These are phyloP conservation scores for Penaeus monodon DNA, from an alignment of 2,888 invertebrate species.

Conservation along the genomic window DNA sequence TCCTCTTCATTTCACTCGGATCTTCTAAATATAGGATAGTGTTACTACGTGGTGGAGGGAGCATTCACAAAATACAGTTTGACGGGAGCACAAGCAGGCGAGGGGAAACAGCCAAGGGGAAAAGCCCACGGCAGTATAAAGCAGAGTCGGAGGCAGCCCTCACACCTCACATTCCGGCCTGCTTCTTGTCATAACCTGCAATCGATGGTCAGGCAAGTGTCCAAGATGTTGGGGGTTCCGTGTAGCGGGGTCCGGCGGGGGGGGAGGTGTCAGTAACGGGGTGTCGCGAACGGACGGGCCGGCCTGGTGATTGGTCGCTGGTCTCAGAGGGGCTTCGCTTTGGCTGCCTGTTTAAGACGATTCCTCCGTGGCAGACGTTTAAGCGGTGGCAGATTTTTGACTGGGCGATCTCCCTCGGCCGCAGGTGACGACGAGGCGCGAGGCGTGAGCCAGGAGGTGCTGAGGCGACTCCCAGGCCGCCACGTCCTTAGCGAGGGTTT, in stretches of 20 bases:
- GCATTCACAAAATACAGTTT: too few species aligned
- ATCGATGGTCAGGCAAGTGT: slow-evolving; percentile 49
- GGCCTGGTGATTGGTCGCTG: slow-evolving; percentile 55
- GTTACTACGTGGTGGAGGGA: too few species aligned
- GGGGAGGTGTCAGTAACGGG: slow-evolving; percentile 52
- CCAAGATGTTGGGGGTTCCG: slow-evolving; percentile 30
- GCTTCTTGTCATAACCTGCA: slow-evolving; percentile 52
- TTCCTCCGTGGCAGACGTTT: slow-evolving; percentile 4
- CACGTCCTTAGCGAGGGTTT: slow-evolving; percentile 4
- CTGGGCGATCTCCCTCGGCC: background rate
- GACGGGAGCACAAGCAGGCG: too few species aligned
- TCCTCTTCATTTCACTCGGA: too few species aligned
- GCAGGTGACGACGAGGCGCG: too few species aligned
- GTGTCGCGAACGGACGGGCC: slow-evolving; percentile 31
- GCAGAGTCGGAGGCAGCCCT: background rate
- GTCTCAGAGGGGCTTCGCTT: slow-evolving; percentile 26
- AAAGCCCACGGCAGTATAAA: too few species aligned
- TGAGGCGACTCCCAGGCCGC: background rate
- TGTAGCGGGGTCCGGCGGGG: slow-evolving; percentile 27
- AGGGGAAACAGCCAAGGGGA: too few species aligned
- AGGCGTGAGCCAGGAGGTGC: background rate
- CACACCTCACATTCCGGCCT: slow-evolving; percentile 1
- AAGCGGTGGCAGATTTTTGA: background rate
- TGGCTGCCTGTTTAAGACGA: slow-evolving; percentile 35
- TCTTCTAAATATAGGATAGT: too few species aligned